phyloP scores from a whole-genome alignment of 2,113 vertebrate species.

The Aegithalos caudatus region DNA sequence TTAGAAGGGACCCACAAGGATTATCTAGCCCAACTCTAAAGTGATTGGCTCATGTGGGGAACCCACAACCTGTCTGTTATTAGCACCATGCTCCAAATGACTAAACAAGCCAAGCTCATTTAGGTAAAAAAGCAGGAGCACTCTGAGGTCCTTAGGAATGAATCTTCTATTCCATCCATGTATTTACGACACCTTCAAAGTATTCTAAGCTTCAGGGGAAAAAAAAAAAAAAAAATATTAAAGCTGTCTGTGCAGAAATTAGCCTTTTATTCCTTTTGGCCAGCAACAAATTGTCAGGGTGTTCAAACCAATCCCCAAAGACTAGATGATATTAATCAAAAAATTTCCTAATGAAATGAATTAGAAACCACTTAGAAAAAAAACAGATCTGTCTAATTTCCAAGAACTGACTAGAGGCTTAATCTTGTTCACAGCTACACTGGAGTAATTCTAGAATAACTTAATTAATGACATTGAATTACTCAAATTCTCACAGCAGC shows the following conservation, averaged over 20 bases:
- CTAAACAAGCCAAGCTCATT: background rate
- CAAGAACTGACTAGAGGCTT: constrained; percentile 44
- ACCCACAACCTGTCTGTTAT: background rate
- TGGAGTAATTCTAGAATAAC: constrained; percentile 50
- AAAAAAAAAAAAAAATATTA: background rate
- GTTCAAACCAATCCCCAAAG: constrained; percentile 21
- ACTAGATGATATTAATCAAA: constrained; percentile 41
- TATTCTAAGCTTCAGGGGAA: background rate
- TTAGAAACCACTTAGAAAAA: constrained; percentile 48
- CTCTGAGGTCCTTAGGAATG: background rate
- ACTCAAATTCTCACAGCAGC: constrained; percentile 5
- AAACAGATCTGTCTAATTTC: constrained; percentile 44
- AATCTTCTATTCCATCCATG: background rate
- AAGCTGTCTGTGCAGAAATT: background rate
- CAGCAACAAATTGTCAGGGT: background rate
- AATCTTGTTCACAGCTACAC: constrained; percentile 50
- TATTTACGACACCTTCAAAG: constrained; percentile 1
- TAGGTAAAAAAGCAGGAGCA: background rate
- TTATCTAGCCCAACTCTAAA: background rate
- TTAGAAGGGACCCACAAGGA: background rate
- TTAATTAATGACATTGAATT: constrained; percentile 45
- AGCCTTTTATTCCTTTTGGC: constrained; percentile 9
- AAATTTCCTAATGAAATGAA: constrained; percentile 39
- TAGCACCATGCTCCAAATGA: background rate
- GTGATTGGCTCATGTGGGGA: background rate